Evolutionary conservation across 2,797 vertebrate genomes (phyloP), one percentile per base, ranked within the genome.

Genomic region (Eulemur rubriventer): DNA sequence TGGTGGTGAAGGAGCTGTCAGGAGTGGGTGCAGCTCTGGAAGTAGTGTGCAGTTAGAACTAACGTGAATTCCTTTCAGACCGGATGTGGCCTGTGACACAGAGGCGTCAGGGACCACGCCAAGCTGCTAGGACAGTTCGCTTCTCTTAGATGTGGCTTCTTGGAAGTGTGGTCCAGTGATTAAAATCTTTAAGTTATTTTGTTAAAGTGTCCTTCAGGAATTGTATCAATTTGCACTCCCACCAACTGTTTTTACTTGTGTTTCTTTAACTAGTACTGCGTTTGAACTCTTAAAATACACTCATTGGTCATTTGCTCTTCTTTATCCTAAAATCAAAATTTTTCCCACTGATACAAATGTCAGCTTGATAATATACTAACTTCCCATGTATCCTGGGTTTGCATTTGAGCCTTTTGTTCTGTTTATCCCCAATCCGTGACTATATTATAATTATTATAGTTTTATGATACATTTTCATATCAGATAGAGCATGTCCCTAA

Each of bases 221-320:
- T 33, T 35, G 4, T 81, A n/a, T 52, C 30, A 46, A 43, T 90
- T 94, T 93, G 22, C 4, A 78, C 20, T 35, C 38, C 30, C 6
- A 92, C 35, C 94, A 46, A 57, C 43, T 87, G 70, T 67, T 6
- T 96, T 41, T 76, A 95, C 65, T 81, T 43, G 61, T 38, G 43
- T 80, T 96, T 38, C 52, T 93, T 55, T 61, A 88, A 91, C 63
- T 78, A 12, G 11, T 10, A 43, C 28, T 84, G 55, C 80, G 20
- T 43, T 94, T 67, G 20, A 46, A 0, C 2, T 69, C 55, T 95
- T 12, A 85, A 97, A 72, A 96, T 67, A 20, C 63, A n/a, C 72
- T 73, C 85, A 38, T 69, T 75, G 43, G 41, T 35, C 65, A 20
- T 63, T 55, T 59, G 28, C 8, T 63, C 22, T 90, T 92, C 63